Base-by-base conservation (phyloP, 2,888 invertebrate species). In the Drosophila mulleri region DNA sequence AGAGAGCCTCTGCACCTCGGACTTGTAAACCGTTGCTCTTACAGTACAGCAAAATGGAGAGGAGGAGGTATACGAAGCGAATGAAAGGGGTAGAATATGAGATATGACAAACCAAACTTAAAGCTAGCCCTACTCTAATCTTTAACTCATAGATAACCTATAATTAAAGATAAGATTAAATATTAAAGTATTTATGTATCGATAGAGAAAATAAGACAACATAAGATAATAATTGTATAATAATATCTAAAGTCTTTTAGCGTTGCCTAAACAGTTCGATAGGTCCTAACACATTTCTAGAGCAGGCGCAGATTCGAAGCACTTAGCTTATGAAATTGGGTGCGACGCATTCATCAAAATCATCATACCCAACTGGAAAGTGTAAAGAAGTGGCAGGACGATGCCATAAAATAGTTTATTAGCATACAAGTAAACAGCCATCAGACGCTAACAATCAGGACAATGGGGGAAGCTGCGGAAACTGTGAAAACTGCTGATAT, bases 391-490 rank as follows among this genome's bases (percentile, higher is more conserved):
- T 7, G 20, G 20, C 72, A 26, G 63, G 6, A 32, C 23, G 54
- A 53, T 44, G 26, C 26, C 47, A 83, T 88, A 85, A 84, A 89
- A 82, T 70, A 56, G 61, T 85, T 85, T 88, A 88, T 85, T 89
- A 89, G 72, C 85, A 77, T 75, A 64, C 65, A 47, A 67, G 42
- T n/a, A 65, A 42, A 48, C 50, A 18, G 41, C 32, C 53, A 56
- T 48, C 14, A 32, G 26, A 12, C 12, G 41, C 8, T 57, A 12
- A n/a, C 16, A 29, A 3, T 16, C 20, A 23, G 37, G 16, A 48
- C n/a, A n/a, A 37, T 16, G 16, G 23, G 23, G 26, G 12, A 26
- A 9, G 14, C 37, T 26, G 52, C 9, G 47, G 16, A 37, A 12
- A 35, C 23, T 58, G n/a, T 12, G 41, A 26, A 50, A 68, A 32